Base-by-base conservation (phyloP, 2,888 invertebrate genomes). In the Nebria salina region DNA sequence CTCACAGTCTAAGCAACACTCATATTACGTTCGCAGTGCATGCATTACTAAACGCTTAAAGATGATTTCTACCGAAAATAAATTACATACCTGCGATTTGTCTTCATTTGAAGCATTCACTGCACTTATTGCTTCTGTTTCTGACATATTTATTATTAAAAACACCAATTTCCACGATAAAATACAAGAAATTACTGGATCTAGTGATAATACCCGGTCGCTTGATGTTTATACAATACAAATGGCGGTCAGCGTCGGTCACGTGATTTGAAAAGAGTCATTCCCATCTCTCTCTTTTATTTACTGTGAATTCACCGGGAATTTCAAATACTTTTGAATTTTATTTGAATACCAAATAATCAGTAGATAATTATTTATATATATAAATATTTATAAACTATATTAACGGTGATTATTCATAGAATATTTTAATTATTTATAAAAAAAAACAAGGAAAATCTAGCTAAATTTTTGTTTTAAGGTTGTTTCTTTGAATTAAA, bases 181-280 rank as follows among this genome's bases (percentile, higher is more conserved):
- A 86, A 86, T 87, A 85, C 83, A 85, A 86, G 86, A 88, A 88
- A 86, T 86, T 85, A 85, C 85, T 86, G 86, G 86, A 87, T 87
- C 54, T 87, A 85, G 86, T 86, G 87, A 87, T 87, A 86, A 87
- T 87, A 88, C 89, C 90, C 90, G 90, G 90, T 89, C 89, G 90
- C 86, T 86, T 87, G 78, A 89, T 91, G 91, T 91, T 91, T 91
- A 91, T 91, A 90, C 90, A 88, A 89, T 89, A 90, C 90, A 91
- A 89, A 91, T 91, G 91, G 91, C 91, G 91, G 91, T 90, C 89
- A 91, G 91, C 91, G 91, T 91, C 90, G 91, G 91, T 91, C 91
- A 91, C 91, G 91, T 91, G 90, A 90, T 76, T 70, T 20, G 54
- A 9, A 65, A 70, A 75, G n/a, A 75, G 81, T 26, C 65, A 75